These are phyloP conservation scores for Poeciliopsis prolifica DNA, from an alignment of 2,113 vertebrate genomes.

Conservation along the genomic window DNA sequence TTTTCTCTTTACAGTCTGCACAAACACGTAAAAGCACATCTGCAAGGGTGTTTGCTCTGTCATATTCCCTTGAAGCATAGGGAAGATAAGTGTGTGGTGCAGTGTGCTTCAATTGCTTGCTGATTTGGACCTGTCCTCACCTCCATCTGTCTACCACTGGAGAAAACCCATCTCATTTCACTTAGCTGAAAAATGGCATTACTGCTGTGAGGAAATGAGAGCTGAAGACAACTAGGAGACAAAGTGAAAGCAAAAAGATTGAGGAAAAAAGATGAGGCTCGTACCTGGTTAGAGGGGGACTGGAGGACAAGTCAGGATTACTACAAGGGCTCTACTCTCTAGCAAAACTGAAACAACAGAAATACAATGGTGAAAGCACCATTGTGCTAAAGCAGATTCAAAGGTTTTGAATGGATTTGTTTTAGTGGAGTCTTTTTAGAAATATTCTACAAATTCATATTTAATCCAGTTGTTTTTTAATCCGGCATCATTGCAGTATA, in stretches of 20 bases:
- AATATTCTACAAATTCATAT: background rate
- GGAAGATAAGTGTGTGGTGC: conserved; percentile 30
- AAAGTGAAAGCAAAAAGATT: conserved; percentile 19
- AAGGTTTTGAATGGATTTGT: background rate
- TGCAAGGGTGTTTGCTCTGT: conserved; percentile 1
- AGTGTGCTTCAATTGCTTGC: conserved; percentile 34
- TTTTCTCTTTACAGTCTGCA: conserved; percentile 22
- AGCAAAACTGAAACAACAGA: conserved; percentile 52
- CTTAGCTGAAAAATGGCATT: conserved; percentile 61
- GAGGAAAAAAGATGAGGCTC: conserved; percentile 14
- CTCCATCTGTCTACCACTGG: conserved; percentile 55
- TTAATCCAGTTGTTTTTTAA: background rate
- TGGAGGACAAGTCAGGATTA: conserved; percentile 65
- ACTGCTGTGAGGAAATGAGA: conserved; percentile 60
- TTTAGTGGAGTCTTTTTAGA: background rate
- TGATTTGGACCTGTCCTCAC: conserved; percentile 54
- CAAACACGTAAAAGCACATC: conserved; percentile 41
- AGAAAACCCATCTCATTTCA: conserved; percentile 66
- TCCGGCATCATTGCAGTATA: background rate
- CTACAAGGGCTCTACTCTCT: conserved; percentile 17
- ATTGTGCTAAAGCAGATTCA: background rate
- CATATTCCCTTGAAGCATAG: conserved; percentile 28
- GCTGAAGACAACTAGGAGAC: conserved; percentile 31
- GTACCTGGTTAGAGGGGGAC: conserved; percentile 55
- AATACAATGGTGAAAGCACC: conserved; percentile 18